These are phyloP conservation scores for Rhegmatorhina hoffmannsi DNA, from an alignment of 2,113 vertebrate species.

Conservation along the genomic window DNA sequence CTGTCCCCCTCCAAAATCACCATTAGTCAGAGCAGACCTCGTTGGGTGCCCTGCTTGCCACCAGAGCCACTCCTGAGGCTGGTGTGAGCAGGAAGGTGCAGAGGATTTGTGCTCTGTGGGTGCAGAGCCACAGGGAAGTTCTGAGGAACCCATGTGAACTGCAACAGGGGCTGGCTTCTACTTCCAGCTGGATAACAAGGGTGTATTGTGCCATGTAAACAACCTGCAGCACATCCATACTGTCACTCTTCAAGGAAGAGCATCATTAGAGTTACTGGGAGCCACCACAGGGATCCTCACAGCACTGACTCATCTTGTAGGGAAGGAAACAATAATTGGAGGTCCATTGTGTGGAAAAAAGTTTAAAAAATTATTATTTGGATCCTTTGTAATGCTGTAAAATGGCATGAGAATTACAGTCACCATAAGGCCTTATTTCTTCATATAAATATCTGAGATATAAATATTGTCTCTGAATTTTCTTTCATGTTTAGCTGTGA, in stretches of 20 bases:
- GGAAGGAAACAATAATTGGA: not conserved
- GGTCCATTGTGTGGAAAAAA: not conserved
- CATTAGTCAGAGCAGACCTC: not conserved
- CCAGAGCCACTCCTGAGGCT: not conserved
- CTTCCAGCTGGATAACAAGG: not conserved
- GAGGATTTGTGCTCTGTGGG: not conserved
- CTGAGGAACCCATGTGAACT: not conserved
- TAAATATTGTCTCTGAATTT: not conserved
- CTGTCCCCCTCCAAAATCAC: not conserved
- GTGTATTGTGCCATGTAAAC: not conserved
- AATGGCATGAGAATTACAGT: not conserved
- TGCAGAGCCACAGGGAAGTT: not conserved
- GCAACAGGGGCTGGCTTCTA: not conserved
- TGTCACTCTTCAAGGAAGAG: not conserved
- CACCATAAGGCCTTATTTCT: not conserved
- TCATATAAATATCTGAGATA: not conserved
- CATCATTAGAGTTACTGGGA: not conserved
- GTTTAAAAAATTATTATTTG: not conserved
- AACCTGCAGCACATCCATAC: not conserved
- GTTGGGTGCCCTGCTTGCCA: not conserved
- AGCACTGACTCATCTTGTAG: not conserved
- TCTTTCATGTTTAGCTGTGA: not conserved
- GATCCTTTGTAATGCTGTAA: not conserved
- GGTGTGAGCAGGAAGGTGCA: rapidly evolving
- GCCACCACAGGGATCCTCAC: not conserved